Conservation (phyloP, 2,888 invertebrate genomes). For the Leptinotarsa tumamoca region DNA sequence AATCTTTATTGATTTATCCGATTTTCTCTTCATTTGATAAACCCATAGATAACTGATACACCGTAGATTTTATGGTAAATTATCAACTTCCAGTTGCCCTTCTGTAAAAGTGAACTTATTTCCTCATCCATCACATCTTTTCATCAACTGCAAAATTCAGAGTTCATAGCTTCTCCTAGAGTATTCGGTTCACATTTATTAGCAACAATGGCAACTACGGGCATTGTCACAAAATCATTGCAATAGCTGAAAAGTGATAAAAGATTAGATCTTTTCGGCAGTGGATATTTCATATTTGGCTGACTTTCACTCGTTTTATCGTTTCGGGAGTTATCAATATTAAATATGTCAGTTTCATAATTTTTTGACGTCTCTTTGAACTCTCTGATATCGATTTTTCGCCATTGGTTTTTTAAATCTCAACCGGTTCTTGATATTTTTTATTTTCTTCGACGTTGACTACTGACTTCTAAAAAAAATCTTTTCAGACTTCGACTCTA, state of each 20-base stretch:
- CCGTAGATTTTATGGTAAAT: background rate
- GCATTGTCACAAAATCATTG: background rate
- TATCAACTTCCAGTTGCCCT: background rate
- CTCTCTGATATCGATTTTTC: no score
- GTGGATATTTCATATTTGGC: background rate
- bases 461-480: background rate
- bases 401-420: no score
- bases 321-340: background rate
- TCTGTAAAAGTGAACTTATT: background rate
- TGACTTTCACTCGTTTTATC: background rate
- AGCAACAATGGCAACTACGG: background rate
- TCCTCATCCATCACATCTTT: background rate
- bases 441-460: background rate
- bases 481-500: background rate
- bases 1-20: background rate
- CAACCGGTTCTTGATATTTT: no score
- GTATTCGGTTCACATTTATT: background rate
- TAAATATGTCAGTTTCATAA: background rate
- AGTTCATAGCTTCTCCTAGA: background rate
- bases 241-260: background rate
- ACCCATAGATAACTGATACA: background rate
- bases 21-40: background rate
- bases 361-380: background rate
- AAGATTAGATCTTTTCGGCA: background rate
- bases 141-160: background rate